These are phyloP conservation scores for Chamaea fasciata DNA, from an alignment of 2,113 vertebrate species.

Conservation along the genomic window DNA sequence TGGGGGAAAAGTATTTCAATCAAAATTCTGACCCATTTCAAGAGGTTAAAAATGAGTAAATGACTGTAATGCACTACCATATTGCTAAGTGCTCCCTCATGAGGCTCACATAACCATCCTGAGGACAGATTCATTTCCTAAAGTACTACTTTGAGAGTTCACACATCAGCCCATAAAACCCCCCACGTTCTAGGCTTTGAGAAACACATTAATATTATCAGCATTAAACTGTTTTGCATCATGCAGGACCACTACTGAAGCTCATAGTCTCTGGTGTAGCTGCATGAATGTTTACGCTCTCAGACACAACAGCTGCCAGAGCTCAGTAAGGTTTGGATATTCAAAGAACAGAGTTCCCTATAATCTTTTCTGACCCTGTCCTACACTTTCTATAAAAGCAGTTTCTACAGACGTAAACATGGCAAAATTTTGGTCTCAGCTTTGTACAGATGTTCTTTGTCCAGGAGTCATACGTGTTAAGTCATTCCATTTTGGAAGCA, in stretches of 20 bases:
- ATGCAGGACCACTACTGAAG: neutral
- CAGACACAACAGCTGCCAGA: neutral
- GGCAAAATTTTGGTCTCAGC: neutral
- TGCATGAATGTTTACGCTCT: neutral
- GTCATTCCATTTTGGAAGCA: neutral
- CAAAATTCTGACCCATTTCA: neutral
- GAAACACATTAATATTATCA: neutral
- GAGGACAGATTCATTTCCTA: neutral
- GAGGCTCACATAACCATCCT: neutral
- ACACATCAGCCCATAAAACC: neutral
- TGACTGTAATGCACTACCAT: neutral
- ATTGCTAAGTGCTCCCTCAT: neutral
- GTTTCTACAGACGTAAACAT: neutral
- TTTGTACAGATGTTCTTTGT: neutral
- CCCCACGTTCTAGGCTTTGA: neutral
- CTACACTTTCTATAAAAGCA: neutral
- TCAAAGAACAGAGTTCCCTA: neutral
- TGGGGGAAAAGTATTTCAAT: neutral
- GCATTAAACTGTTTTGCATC: neutral
- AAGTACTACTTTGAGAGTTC: neutral
- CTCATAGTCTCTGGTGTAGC: neutral
- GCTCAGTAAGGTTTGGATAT: neutral
- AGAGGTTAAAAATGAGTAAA: neutral
- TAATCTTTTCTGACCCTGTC: neutral
- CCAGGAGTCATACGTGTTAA: neutral